Evolutionary conservation across 2,113 vertebrate genomes (phyloP).

Genomic region (Falcunculus frontatus): DNA sequence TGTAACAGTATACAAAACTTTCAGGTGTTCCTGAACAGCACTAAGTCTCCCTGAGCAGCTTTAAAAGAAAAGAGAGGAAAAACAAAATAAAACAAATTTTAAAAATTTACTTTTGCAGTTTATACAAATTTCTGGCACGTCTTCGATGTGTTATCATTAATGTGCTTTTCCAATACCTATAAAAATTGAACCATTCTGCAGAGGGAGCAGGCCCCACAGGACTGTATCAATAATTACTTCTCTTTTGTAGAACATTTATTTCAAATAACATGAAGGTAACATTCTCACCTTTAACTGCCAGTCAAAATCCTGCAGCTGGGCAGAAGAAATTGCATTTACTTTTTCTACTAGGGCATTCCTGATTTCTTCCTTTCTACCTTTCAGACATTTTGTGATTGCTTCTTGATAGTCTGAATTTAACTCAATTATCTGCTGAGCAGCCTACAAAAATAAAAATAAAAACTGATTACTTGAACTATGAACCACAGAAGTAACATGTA

Average conservation of each 20-base stretch:
- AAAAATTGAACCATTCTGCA: not conserved
- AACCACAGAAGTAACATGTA: not conserved
- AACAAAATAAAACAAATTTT: not conserved
- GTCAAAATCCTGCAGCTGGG: slow-evolving; percentile 90
- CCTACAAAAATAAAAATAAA: slow-evolving; percentile 66
- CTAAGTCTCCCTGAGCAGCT: not conserved
- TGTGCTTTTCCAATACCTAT: not conserved
- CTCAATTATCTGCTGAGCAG: slow-evolving; percentile 71
- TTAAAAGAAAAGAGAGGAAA: not conserved
- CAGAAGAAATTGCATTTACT: slow-evolving; percentile 82
- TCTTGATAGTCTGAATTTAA: slow-evolving; percentile 71
- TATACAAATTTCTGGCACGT: not conserved
- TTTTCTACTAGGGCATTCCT: slow-evolving; percentile 76
- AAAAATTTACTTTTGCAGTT: not conserved
- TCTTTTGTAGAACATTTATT: not conserved
- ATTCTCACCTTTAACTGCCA: slow-evolving; percentile 91
- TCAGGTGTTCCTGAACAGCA: not conserved
- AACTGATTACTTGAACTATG: not conserved
- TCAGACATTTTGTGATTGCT: slow-evolving; percentile 78
- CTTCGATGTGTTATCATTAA: not conserved
- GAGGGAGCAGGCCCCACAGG: not conserved
- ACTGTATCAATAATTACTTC: not conserved
- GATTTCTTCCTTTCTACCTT: slow-evolving; percentile 84
- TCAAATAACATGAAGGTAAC: not conserved
- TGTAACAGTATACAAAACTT: not conserved